Conservation (phyloP, 2,113 vertebrate species). For the Muscicapa adusta region DNA sequence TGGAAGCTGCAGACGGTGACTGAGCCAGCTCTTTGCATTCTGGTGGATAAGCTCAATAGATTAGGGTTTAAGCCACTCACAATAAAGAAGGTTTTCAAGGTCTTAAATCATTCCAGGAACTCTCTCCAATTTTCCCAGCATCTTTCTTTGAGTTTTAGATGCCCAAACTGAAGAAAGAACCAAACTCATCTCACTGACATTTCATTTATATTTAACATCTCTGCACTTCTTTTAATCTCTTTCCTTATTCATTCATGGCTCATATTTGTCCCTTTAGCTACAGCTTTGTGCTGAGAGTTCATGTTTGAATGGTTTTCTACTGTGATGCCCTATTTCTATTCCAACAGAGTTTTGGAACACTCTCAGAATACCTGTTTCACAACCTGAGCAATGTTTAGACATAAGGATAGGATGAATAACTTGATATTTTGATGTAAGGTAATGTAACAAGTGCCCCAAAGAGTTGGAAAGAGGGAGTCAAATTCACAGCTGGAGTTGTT, state of each 20-base stretch:
- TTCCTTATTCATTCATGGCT: neutral
- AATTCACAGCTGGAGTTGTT: neutral
- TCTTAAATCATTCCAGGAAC: neutral
- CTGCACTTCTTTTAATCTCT: neutral
- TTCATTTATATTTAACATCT: neutral
- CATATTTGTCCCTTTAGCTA: neutral
- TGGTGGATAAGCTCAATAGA: conserved; percentile 2
- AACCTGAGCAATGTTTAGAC: neutral
- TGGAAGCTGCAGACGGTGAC: neutral
- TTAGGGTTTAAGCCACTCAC: neutral
- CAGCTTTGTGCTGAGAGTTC: neutral
- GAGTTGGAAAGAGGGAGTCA: neutral
- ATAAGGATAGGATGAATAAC: neutral
- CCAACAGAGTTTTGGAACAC: neutral
- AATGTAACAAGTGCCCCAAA: neutral
- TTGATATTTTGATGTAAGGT: neutral
- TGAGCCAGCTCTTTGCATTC: conserved; percentile 12
- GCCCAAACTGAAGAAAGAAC: neutral
- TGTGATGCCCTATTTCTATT: neutral
- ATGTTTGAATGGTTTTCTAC: neutral
- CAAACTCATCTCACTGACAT: neutral
- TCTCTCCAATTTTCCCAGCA: neutral
- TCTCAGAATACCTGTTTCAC: neutral
- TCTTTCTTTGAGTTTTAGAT: neutral
- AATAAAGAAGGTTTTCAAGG: neutral